These are phyloP conservation scores for Stegodyphus mimosarum DNA, from an alignment of 1,140 invertebrate genomes.

Conservation along the genomic window DNA sequence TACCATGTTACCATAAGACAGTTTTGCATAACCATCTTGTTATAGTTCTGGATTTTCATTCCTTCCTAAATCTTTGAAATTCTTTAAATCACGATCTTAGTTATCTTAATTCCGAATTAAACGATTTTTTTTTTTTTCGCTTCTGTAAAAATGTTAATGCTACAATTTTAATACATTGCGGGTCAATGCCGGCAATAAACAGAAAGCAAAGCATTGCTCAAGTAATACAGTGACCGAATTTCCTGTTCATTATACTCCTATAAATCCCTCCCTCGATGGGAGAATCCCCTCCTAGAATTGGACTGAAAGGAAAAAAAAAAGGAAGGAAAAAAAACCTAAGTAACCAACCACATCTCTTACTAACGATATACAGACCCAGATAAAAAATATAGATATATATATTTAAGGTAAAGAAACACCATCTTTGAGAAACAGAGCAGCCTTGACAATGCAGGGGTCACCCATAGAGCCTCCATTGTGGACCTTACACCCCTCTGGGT, in stretches of 20 bases:
- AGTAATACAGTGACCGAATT: conserved; percentile 59
- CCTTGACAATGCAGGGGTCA: conserved; percentile 38
- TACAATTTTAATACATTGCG: too few species aligned
- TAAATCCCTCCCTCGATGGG: conserved; percentile 6
- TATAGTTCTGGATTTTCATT: too few species aligned
- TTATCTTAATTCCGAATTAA: too few species aligned
- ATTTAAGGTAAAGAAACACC: background rate
- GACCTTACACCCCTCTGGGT: background rate
- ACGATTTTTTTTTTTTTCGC: too few species aligned
- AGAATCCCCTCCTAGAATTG: background rate
- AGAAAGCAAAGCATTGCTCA: conserved; percentile 8
- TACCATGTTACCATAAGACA: too few species aligned
- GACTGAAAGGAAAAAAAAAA: background rate
- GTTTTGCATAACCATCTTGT: too few species aligned
- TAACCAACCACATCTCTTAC: background rate
- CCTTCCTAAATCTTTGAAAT: too few species aligned
- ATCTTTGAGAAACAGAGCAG: background rate
- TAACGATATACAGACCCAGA: background rate
- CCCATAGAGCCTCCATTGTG: conserved; percentile 32
- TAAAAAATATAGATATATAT: background rate
- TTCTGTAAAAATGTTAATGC: too few species aligned
- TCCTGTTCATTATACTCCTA: conserved; percentile 42
- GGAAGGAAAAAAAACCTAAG: background rate
- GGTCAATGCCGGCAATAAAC: background rate
- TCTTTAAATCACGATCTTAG: too few species aligned